Conservation (phyloP, 2,113 vertebrate genomes). For the Catharus bicknelli region DNA sequence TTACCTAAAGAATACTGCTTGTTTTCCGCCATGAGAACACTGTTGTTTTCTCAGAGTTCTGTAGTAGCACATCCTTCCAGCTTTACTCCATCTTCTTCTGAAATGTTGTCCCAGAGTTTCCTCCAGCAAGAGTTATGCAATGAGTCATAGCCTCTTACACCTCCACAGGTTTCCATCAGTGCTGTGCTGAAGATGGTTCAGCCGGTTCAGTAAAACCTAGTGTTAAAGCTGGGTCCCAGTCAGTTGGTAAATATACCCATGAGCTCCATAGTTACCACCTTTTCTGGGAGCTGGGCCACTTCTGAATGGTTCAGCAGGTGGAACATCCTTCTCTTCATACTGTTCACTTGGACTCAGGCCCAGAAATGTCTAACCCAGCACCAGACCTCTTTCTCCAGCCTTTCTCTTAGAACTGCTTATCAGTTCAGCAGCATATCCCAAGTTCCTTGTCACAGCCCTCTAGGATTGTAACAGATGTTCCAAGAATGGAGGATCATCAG, state of each 20-base stretch:
- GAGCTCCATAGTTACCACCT: background rate
- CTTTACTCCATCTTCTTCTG: background rate
- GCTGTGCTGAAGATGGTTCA: background rate
- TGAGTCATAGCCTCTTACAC: background rate
- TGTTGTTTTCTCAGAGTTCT: background rate
- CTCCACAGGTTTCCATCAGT: background rate
- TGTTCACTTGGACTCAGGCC: background rate
- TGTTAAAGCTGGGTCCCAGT: background rate
- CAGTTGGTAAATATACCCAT: background rate
- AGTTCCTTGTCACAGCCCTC: background rate
- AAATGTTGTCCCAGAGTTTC: background rate
- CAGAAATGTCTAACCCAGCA: background rate
- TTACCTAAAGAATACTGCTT: background rate
- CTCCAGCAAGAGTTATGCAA: background rate
- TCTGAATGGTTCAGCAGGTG: background rate
- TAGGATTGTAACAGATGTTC: background rate
- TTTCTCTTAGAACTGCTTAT: background rate
- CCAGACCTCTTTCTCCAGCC: background rate
- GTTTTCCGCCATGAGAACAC: background rate
- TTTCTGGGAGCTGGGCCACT: slow-evolving; percentile 3
- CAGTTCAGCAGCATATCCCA: background rate
- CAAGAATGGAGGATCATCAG: background rate
- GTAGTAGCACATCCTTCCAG: background rate
- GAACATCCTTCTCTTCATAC: background rate
- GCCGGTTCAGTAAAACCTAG: background rate